Base-by-base conservation (phyloP, 1,140 invertebrate genomes). In the Scaptodrosophila lebanonensis region DNA sequence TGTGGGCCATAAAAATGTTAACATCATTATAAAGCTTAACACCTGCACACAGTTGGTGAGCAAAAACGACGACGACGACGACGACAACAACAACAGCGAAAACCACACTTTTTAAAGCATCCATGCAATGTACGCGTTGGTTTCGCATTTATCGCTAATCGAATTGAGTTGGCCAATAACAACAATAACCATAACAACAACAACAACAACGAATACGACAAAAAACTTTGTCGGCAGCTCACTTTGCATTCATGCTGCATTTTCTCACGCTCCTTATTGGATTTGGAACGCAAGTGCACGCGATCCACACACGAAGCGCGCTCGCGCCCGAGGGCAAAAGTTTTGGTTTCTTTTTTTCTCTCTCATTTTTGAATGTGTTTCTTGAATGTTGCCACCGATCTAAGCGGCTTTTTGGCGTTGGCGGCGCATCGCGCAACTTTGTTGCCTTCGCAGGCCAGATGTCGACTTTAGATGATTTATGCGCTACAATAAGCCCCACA, bases 181-280 rank as follows among this genome's bases (percentile, higher is more conserved):
- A 33, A 17, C 27, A 47, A 11, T 29, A 27, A 22, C 54, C 44
- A 39, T 39, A 38, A 30, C 59, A 35, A 56, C 58, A 40, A 17
- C 15, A 17, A 15, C 49, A 52, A 29, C 51, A 44, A 22, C 16
- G 20, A 13, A 33, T 38, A 17, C 36, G 33, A 11, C 16, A 42
- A 51, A 32, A 47, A 63, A 7, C 57, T 56, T 53, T 51, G 54
- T 43, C 39, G 35, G 40, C 59, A 68, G 45, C 50, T 82, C 49
- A 71, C 68, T 79, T 79, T 79, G 73, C 75, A 79, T 77, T 76
- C 51, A 73, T 48, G 65, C 65, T 57, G 30, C 65, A 29, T 54
- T 79, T 82, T 83, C 77, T 79, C 77, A 83, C 77, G 77, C 77
- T 83, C 79, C 77, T 77, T 83, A 84, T 84, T 83, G 73, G 79